Base-by-base conservation (phyloP, 2,113 vertebrate species). In the Dasyurus viverrinus region DNA sequence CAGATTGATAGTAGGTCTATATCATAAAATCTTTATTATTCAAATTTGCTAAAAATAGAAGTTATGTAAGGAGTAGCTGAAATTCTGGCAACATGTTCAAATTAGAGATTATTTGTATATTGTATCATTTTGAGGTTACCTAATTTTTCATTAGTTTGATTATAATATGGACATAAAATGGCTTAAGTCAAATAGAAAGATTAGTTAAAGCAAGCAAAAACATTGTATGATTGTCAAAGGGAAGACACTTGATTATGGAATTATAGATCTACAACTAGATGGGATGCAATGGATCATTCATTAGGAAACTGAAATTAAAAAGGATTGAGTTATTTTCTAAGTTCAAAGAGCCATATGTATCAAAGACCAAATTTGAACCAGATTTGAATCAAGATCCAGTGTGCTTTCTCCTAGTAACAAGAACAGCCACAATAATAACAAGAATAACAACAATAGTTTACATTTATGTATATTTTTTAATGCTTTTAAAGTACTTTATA, bases 141-240 rank as follows among this genome's bases (percentile, higher is more conserved):
- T 7, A 42, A 23, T n/a, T 27, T 95, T 96, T 96, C 26, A 95
- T 84, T 84, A 46, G 19, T 54, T 92, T 93, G 7, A 84, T 84
- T 84, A 42, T 42, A 84, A 84, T 84, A 2, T 6, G 14, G 22
- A 42, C 19, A 23, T 84, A 42, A 84, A 84, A 53, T n/a, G 52
- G 0, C 8, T 76, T 89, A 93, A 95, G 36, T 10, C 42, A 95
- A 90, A 55, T 60, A 90, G 57, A 92, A 92, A 36, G 60, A 60
- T 52, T 89, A 60, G 90, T 9, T 14, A 52, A 91, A 54, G 9
- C n/a, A 52, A 0, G 10, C 89, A 89, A 42, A 93, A 90, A 47
- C 23, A 95, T 22, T 55, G 0, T 50, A 23, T 2, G 0, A 89
- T 16, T 0, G 92, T 8, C n/a, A 84, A 22, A 84, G 16, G 22